phyloP scores from a whole-genome alignment of 2,888 invertebrate species.

The Dichetophora obliterata region DNA sequence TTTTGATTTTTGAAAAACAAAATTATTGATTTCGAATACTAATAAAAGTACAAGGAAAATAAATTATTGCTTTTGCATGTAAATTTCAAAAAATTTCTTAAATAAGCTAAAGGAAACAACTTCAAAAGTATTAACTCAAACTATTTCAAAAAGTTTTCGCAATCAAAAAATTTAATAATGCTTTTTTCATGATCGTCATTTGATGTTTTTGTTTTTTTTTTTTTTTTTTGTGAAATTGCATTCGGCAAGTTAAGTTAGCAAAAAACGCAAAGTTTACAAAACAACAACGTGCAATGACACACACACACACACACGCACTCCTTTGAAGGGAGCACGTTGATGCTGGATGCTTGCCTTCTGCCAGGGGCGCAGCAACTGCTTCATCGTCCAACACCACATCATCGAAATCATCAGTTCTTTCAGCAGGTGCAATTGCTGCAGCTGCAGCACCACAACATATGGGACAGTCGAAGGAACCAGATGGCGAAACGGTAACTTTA shows the following conservation, averaged over 20 bases:
- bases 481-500: constrained; percentile 36
- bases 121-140: neutral
- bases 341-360: constrained; percentile 63
- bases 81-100: too few relatives aligned
- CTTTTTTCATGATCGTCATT: neutral
- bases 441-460: constrained; percentile 55
- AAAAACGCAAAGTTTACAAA: constrained; percentile 46
- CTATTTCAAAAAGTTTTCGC: neutral
- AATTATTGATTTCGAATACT: too few relatives aligned
- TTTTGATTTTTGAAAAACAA: too few relatives aligned
- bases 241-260: constrained; percentile 38
- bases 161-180: constrained; percentile 1
- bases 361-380: constrained; percentile 8
- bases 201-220: neutral
- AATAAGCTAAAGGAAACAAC: too few relatives aligned
- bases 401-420: constrained; percentile 42
- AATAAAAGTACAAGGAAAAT: too few relatives aligned
- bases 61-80: too few relatives aligned
- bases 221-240: constrained; percentile 9
- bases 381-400: constrained; percentile 21
- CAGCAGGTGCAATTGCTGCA: constrained; percentile 32
- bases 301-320: constrained; percentile 42
- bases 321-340: neutral
- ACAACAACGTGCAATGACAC: constrained; percentile 52
- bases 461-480: constrained; percentile 59